phyloP scores from a whole-genome alignment of 2,888 invertebrate genomes.

The Myathropa florea region DNA sequence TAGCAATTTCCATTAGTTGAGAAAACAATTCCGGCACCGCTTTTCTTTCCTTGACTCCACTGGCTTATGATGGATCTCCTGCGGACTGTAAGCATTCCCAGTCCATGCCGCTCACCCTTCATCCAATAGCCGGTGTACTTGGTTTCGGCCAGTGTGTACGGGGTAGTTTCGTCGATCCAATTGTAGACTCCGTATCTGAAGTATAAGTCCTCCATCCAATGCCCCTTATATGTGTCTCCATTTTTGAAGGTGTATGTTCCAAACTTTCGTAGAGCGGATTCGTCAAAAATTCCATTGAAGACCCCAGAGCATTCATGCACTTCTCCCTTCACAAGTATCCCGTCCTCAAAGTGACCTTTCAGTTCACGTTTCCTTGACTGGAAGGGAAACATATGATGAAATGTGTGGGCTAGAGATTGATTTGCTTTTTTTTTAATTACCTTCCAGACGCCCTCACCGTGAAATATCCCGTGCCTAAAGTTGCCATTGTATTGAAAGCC shows the following conservation, averaged over 20 bases:
- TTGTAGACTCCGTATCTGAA: constrained; percentile 35
- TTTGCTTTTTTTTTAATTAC: neutral
- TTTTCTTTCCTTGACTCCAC: constrained; percentile 6
- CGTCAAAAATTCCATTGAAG: constrained; percentile 25
- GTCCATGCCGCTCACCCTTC: constrained; percentile 5
- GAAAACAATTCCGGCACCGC: constrained; percentile 39
- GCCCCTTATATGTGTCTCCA: constrained; percentile 33
- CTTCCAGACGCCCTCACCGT: constrained; percentile 47
- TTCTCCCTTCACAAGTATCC: constrained; percentile 14
- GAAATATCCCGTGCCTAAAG: constrained; percentile 34
- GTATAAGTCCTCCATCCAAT: constrained; percentile 13
- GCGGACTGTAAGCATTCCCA: constrained; percentile 21
- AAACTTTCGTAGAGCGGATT: neutral
- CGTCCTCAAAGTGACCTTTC: constrained; percentile 7
- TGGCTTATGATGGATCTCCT: constrained; percentile 26
- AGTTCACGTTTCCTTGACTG: constrained; percentile 24
- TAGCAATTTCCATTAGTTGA: constrained; percentile 41
- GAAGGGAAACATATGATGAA: neutral
- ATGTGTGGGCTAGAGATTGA: neutral
- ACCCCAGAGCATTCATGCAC: constrained; percentile 1
- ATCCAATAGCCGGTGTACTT: constrained; percentile 46
- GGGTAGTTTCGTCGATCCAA: neutral
- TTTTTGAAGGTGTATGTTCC: constrained; percentile 43
- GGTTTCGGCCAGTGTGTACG: neutral
- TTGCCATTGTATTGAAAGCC: constrained; percentile 24